Percentiles rank a stretch among this genome's conserved stretches.
phyloP scores from a whole-genome alignment of 1,140 invertebrate species.

The Drosophila asahinai region DNA sequence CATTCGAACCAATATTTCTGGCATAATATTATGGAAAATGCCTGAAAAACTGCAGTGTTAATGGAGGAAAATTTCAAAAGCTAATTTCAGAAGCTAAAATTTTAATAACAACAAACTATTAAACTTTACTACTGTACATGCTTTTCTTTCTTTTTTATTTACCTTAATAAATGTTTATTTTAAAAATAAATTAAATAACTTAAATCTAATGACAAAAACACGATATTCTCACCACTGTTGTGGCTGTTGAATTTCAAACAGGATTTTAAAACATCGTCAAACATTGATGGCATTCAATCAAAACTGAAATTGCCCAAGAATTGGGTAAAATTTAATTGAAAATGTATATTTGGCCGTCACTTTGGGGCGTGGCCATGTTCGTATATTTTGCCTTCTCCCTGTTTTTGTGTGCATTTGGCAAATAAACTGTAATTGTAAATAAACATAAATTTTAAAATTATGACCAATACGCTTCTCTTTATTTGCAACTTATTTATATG shows the following conservation, averaged over 20 bases:
- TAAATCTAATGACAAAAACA: too few relatives aligned
- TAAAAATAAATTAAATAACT: neutral
- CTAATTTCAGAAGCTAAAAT: too few relatives aligned
- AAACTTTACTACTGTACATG: neutral
- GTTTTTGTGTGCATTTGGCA: slow-evolving; percentile 45
- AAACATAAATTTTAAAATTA: slow-evolving; percentile 81
- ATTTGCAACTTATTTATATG: slow-evolving; percentile 77
- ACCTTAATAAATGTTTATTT: neutral
- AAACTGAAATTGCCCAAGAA: slow-evolving; percentile 12
- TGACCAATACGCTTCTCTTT: slow-evolving; percentile 64
- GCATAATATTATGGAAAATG: neutral
- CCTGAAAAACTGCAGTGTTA: neutral
- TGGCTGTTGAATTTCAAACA: slow-evolving; percentile 6
- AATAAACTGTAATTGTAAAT: slow-evolving; percentile 83
- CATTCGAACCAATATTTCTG: slow-evolving; percentile 9
- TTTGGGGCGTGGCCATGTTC: slow-evolving; percentile 9
- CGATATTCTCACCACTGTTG: neutral
- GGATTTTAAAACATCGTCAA: slow-evolving; percentile 1
- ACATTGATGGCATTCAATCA: slow-evolving; percentile 23
- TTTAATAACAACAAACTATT: neutral
- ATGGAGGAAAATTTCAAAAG: neutral
- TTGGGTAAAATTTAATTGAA: slow-evolving; percentile 19
- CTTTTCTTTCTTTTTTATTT: neutral
- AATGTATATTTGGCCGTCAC: slow-evolving; percentile 10
- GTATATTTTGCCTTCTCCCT: neutral